These are phyloP conservation scores for Cryptoleucopteryx plumbea DNA, from an alignment of 2,113 vertebrate species.

Conservation along the genomic window DNA sequence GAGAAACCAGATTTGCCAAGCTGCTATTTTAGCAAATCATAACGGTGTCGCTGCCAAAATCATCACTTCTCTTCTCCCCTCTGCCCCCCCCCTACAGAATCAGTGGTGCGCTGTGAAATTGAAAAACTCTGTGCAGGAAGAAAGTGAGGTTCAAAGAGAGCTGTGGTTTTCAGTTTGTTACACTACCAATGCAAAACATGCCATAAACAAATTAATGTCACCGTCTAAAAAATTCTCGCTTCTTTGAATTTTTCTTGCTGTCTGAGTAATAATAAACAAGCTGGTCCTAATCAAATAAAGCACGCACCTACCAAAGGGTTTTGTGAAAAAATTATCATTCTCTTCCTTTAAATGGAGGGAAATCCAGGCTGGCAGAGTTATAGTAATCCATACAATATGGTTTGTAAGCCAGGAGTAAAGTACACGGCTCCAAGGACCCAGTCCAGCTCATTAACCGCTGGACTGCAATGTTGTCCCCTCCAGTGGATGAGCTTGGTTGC, in stretches of 20 bases:
- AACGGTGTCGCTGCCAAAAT: slow-evolving; percentile 58
- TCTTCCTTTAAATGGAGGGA: not conserved
- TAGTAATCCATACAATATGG: not conserved
- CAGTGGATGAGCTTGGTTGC: not conserved
- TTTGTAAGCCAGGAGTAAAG: not conserved
- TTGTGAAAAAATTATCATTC: not conserved
- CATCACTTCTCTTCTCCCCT: slow-evolving; percentile 37
- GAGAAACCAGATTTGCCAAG: slow-evolving; percentile 69
- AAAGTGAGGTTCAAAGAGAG: slow-evolving; percentile 62
- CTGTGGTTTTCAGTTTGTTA: slow-evolving; percentile 34
- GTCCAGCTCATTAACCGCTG: not conserved
- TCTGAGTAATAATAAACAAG: not conserved
- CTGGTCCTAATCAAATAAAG: not conserved
- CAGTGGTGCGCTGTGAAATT: slow-evolving; percentile 38
- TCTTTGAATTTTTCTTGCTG: not conserved
- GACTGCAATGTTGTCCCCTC: not conserved
- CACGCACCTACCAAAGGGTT: not conserved
- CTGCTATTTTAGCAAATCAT: slow-evolving; percentile 72
- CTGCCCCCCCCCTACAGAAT: not conserved
- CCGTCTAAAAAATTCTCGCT: not conserved
- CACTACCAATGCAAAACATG: slow-evolving; percentile 10
- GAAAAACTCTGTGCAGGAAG: slow-evolving; percentile 41
- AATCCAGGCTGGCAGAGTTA: not conserved
- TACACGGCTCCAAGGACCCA: not conserved
- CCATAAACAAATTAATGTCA: slow-evolving; percentile 55